These are phyloP conservation scores for Teleiodes luculella DNA, from an alignment of 2,888 invertebrate genomes.

Conservation along the genomic window DNA sequence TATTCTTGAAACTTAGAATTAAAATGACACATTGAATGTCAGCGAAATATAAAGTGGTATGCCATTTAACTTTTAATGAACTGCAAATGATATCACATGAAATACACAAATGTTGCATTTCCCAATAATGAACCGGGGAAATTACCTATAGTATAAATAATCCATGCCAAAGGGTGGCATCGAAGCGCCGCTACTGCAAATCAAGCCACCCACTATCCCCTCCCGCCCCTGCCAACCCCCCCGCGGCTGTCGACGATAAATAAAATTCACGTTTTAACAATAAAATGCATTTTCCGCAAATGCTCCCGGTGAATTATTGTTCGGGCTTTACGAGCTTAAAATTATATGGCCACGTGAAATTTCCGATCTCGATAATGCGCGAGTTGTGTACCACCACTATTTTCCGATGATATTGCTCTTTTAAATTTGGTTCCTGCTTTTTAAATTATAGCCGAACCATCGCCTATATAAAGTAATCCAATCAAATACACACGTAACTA, in stretches of 20 bases:
- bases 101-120: conserved; percentile 74
- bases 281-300: conserved; percentile 80
- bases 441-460: conserved; percentile 16
- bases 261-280: conserved; percentile 80
- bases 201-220: conserved; percentile 51
- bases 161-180: conserved; percentile 74
- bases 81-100: conserved; percentile 68
- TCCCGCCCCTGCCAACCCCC: conserved; percentile 37
- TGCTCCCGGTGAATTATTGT: conserved; percentile 75
- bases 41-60: conserved; percentile 25
- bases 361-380: conserved; percentile 76
- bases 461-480: neutral
- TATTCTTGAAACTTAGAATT: too few species aligned
- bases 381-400: conserved; percentile 58
- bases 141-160: conserved; percentile 78
- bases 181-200: conserved; percentile 74
- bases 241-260: conserved; percentile 74
- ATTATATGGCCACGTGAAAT: conserved; percentile 77
- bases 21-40: too few species aligned
- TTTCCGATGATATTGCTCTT: conserved; percentile 44
- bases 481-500: neutral
- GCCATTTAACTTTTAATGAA: conserved; percentile 62
- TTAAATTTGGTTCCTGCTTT: conserved; percentile 30
- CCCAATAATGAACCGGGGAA: conserved; percentile 75
- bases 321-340: conserved; percentile 77